A percentile compares a stretch with the other conserved stretches of the same genome.
These are phyloP conservation scores for Porites cylindrica DNA, from an alignment of 92 coral and sea anemone species.

Conservation along the genomic window DNA sequence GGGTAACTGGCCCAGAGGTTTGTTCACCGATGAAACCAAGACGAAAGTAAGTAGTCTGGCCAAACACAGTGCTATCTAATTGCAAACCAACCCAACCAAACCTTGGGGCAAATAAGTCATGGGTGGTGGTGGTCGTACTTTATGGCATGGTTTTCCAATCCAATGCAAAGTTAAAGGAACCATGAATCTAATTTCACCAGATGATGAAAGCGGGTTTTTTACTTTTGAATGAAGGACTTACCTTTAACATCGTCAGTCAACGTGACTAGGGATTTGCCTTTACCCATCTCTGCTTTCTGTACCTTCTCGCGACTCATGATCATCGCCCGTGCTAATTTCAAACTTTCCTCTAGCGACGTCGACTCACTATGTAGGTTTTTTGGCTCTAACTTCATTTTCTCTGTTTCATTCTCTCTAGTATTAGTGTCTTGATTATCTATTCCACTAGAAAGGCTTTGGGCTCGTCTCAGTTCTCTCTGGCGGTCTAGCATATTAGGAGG, in stretches of 20 bases:
- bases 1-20: too few species aligned
- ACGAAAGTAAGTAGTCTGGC: too few species aligned
- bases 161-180: too few species aligned
- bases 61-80: too few species aligned
- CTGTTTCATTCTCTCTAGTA: neutral
- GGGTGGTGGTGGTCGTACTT: too few species aligned
- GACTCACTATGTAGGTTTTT: conserved; percentile 58
- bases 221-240: neutral
- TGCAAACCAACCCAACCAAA: too few species aligned
- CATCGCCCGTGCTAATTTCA: too few species aligned
- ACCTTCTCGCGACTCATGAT: conserved; percentile 68
- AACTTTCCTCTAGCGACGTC: conserved; percentile 63
- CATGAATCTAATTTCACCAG: too few species aligned
- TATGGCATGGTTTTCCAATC: too few species aligned
- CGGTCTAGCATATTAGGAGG: neutral
- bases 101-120: too few species aligned
- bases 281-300: conserved; percentile 38
- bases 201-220: too few species aligned
- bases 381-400: conserved; percentile 34
- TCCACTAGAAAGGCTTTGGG: conserved; percentile 48
- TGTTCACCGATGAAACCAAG: too few species aligned
- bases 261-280: conserved; percentile 22
- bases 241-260: conserved; percentile 21
- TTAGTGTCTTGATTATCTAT: neutral
- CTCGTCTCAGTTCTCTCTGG: conserved; percentile 13